A percentile compares a stretch with the other conserved stretches of the same genome.
These are phyloP conservation scores for Neomorphus geoffroyi DNA, from an alignment of 2,797 vertebrate genomes.

Conservation along the genomic window DNA sequence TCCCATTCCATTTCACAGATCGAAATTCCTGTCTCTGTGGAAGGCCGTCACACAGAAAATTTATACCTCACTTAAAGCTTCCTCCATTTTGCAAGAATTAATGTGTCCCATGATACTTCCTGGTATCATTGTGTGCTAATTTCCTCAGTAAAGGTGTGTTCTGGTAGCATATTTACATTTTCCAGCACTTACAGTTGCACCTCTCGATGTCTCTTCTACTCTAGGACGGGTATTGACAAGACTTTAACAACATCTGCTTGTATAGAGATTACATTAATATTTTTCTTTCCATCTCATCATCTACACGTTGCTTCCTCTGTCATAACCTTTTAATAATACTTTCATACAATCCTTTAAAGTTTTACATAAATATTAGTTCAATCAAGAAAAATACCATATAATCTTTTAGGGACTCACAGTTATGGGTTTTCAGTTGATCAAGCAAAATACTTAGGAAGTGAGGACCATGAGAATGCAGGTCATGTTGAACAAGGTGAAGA, in stretches of 20 bases:
- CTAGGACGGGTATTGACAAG: background rate
- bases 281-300: background rate
- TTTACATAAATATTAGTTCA: background rate
- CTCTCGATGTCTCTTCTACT: background rate
- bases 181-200: background rate
- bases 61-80: background rate
- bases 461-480: background rate
- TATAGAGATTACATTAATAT: background rate
- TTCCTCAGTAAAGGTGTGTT: background rate
- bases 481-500: background rate
- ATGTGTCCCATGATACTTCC: background rate
- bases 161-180: background rate
- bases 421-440: background rate
- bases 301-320: background rate
- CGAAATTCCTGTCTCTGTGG: background rate
- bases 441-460: fast-evolving
- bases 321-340: background rate
- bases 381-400: background rate
- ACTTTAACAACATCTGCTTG: background rate
- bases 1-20: slow-evolving; percentile 4
- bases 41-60: background rate
- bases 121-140: background rate
- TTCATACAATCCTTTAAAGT: background rate
- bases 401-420: background rate
- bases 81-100: background rate